phyloP scores from a whole-genome alignment of 1,140 invertebrate genomes.

The Leptonema lineaticorne region DNA sequence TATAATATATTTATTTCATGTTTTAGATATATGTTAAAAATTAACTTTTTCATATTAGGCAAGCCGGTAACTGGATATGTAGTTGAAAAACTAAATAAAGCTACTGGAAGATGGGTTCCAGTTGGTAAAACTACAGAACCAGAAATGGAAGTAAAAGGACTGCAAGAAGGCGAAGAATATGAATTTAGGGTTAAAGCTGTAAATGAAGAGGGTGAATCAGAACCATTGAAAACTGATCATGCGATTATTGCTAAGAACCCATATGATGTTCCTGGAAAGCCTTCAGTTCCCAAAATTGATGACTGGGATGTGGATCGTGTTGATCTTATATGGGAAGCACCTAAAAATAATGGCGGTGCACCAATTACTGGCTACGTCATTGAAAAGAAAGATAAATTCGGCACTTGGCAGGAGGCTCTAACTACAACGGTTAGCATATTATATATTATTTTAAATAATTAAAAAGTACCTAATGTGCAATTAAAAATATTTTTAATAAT shows the following conservation, averaged over 20 bases:
- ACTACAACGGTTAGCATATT: constrained; percentile 64
- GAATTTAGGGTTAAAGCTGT: constrained; percentile 97
- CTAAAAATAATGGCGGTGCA: constrained; percentile 87
- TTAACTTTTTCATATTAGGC: neutral
- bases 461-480: neutral
- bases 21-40: constrained; percentile 41
- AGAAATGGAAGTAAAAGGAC: constrained; percentile 87
- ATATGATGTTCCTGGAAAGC: constrained; percentile 86
- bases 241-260: constrained; percentile 91
- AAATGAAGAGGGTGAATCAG: constrained; percentile 97
- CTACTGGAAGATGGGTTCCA: constrained; percentile 91
- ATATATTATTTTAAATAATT: neutral
- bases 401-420: constrained; percentile 87
- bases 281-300: constrained; percentile 82
- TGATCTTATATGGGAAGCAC: constrained; percentile 90
- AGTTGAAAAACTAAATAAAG: constrained; percentile 94
- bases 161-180: constrained; percentile 93
- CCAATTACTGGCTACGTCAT: constrained; percentile 95
- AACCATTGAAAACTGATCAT: constrained; percentile 87
- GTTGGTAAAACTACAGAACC: constrained; percentile 84
- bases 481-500: constrained; percentile 34
- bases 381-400: constrained; percentile 94
- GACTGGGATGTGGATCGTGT: constrained; percentile 95
- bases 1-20: constrained; percentile 18
- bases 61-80: constrained; percentile 94